Evolutionary conservation across 2,888 invertebrate genomes (phyloP).

Genomic region (Apodemia duryi): DNA sequence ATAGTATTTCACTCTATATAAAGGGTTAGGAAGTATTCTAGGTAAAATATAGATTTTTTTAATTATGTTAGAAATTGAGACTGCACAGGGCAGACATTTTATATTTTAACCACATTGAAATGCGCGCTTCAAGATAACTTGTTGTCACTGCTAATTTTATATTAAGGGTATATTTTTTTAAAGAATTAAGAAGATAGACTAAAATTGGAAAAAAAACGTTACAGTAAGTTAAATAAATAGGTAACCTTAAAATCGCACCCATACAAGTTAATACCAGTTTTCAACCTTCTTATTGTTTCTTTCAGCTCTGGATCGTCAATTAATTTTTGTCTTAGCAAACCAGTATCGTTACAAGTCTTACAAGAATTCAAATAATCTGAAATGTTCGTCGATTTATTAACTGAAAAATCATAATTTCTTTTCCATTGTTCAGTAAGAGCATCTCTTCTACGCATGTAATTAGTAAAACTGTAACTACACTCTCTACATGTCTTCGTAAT

Average conservation of each 20-base stretch:
- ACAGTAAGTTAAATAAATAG: too few species aligned
- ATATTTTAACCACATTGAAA: too few species aligned
- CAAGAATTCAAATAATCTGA: conserved; percentile 39
- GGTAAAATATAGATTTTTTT: too few species aligned
- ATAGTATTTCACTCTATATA: too few species aligned
- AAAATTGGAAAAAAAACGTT: too few species aligned
- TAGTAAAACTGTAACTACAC: conserved; percentile 54
- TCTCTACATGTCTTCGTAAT: conserved; percentile 9
- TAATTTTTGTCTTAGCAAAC: conserved; percentile 47
- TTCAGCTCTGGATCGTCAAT: conserved; percentile 46
- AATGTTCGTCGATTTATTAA: conserved; percentile 26
- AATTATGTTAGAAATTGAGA: too few species aligned
- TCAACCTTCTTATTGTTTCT: conserved; percentile 57
- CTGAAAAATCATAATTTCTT: conserved; percentile 22
- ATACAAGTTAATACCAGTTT: conserved; percentile 64
- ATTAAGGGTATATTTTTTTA: too few species aligned
- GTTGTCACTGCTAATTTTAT: too few species aligned
- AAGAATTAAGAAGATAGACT: too few species aligned
- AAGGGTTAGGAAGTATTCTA: too few species aligned
- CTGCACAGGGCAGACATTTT: too few species aligned
- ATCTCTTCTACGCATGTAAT: conserved; percentile 57
- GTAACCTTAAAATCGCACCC: conserved; percentile 68
- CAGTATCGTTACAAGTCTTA: conserved; percentile 57
- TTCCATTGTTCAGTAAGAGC: conserved; percentile 33
- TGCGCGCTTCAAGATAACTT: too few species aligned